These are phyloP conservation scores for Danionella cerebrum DNA, from an alignment of 2,113 vertebrate species.

Conservation along the genomic window DNA sequence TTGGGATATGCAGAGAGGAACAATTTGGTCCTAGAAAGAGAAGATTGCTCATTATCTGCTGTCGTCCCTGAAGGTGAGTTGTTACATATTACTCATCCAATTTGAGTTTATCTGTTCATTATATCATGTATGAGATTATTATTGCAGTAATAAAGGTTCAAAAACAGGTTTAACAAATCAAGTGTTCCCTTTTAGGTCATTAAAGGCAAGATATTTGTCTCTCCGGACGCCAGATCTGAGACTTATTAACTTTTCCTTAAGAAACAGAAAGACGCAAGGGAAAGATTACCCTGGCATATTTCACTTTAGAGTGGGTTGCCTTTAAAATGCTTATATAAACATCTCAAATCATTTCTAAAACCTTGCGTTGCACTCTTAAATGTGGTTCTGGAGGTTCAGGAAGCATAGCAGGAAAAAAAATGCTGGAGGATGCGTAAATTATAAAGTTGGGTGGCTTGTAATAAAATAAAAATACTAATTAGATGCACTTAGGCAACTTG, in stretches of 20 bases:
- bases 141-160: too few relatives aligned
- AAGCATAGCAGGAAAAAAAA: conserved; percentile 51
- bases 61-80: not conserved
- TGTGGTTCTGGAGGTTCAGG: conserved; percentile 69
- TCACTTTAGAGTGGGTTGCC: conserved; percentile 60
- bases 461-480: not conserved
- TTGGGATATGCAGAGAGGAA: not conserved
- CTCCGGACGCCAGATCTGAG: too few relatives aligned
- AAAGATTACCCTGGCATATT: conserved; percentile 62
- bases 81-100: not conserved
- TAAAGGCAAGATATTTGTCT: too few relatives aligned
- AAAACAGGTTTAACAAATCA: not conserved
- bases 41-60: not conserved
- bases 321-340: not conserved
- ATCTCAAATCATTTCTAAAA: not conserved
- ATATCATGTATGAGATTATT: too few relatives aligned
- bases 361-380: not conserved
- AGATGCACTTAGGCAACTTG: too few relatives aligned
- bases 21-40: not conserved
- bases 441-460: conserved; percentile 32
- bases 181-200: not conserved
- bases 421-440: conserved; percentile 52
- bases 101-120: too few relatives aligned
- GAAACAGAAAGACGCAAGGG: conserved; percentile 44
- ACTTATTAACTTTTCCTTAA: too few relatives aligned